Evolutionary conservation across 2,797 vertebrate genomes (phyloP).

Genomic region (Phoebastria nigripes): DNA sequence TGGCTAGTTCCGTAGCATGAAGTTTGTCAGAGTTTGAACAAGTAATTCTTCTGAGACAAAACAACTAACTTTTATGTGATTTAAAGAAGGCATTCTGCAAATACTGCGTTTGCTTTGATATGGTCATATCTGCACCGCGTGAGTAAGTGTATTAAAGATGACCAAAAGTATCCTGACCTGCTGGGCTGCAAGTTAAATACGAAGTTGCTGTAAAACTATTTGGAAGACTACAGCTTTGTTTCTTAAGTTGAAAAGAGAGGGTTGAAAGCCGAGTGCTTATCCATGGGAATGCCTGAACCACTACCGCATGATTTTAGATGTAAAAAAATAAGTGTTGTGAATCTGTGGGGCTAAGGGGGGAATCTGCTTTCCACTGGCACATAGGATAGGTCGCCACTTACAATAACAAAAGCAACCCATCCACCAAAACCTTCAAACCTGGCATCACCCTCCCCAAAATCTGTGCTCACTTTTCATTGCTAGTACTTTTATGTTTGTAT

Average conservation of each 20-base stretch:
- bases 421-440: background rate
- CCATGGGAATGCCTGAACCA: background rate
- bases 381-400: background rate
- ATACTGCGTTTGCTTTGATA: background rate
- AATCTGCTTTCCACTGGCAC: background rate
- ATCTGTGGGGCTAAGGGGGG: background rate
- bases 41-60: background rate
- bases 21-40: background rate
- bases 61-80: background rate
- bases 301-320: background rate
- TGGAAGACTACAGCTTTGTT: background rate
- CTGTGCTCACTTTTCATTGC: background rate
- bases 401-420: background rate
- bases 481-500: background rate
- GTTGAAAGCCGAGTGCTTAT: background rate
- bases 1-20: background rate
- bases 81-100: background rate
- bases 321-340: background rate
- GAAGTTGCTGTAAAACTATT: background rate
- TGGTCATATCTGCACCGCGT: rapidly evolving
- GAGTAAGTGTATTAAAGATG: background rate
- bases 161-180: background rate
- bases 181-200: background rate
- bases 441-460: background rate
- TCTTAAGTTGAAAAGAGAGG: background rate